Conservation (phyloP, 2,113 vertebrate species). For the Rhinopomastus cyanomelas region DNA sequence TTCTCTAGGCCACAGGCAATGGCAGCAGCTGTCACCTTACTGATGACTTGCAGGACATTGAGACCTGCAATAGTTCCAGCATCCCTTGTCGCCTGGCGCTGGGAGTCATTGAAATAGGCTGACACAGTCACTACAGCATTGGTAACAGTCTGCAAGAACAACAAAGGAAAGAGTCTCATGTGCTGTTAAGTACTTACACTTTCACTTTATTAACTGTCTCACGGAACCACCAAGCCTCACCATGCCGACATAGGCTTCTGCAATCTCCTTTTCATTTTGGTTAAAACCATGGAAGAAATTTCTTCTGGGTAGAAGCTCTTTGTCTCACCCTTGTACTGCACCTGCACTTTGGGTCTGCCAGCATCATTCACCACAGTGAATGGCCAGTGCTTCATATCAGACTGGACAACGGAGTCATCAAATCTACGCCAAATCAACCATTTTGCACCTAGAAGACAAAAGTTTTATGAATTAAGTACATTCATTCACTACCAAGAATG, state of each 20-base stretch:
- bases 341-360: constrained; percentile 83
- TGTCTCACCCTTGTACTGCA: constrained; percentile 83
- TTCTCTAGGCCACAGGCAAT: constrained; percentile 84
- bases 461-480: accelerated
- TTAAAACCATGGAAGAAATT: constrained; percentile 85
- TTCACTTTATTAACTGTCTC: accelerated
- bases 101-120: constrained; percentile 83
- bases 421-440: constrained; percentile 84
- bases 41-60: constrained; percentile 80
- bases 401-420: constrained; percentile 83
- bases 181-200: accelerated
- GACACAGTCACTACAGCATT: constrained; percentile 84
- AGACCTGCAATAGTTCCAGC: constrained; percentile 85
- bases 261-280: constrained; percentile 88
- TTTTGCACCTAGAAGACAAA: constrained; percentile 68
- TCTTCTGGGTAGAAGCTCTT: constrained; percentile 86
- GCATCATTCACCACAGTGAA: constrained; percentile 83
- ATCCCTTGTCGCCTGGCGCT: constrained; percentile 84
- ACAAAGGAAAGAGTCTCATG: accelerated
- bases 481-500: accelerated
- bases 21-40: constrained; percentile 82
- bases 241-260: constrained; percentile 84
- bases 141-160: constrained; percentile 70
- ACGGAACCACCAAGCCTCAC: neutral
- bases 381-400: constrained; percentile 88